Evolutionary conservation across 2,113 vertebrate genomes (phyloP).

Genomic region (Rattus rattus): DNA sequence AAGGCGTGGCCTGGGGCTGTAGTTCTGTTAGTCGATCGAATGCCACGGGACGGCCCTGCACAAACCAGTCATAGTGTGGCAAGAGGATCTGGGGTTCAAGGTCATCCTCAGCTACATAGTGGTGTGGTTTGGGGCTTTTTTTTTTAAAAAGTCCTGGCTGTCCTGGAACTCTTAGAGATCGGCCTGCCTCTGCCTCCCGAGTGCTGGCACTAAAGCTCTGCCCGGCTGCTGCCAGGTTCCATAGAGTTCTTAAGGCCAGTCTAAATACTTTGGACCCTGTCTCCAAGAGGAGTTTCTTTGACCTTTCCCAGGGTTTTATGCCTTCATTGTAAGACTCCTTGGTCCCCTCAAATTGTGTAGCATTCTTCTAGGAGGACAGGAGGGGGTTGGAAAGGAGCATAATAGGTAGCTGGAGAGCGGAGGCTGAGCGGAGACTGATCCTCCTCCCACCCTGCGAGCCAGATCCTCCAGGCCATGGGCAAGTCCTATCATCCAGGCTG

Average conservation of each 20-base stretch:
- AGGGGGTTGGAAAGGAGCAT: not conserved
- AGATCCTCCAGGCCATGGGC: constrained; percentile 93
- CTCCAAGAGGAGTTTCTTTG: not conserved
- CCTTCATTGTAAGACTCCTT: constrained; percentile 1
- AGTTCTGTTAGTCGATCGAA: not conserved
- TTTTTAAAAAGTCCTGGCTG: too few species aligned
- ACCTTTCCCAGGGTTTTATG: not conserved
- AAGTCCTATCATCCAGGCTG: constrained; percentile 93
- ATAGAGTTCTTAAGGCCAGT: not conserved
- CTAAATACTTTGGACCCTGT: not conserved
- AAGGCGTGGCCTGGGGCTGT: not conserved
- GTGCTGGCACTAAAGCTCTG: too few species aligned
- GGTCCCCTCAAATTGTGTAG: not conserved
- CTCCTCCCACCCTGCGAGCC: not conserved
- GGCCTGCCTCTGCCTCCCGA: too few species aligned
- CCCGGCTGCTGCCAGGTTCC: too few species aligned
- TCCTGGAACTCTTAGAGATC: too few species aligned
- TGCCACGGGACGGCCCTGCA: not conserved
- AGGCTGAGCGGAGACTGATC: constrained; percentile 5
- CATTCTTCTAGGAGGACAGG: not conserved
- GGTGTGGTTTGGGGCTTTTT: too few species aligned
- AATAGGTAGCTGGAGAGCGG: not conserved
- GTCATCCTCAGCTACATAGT: not conserved
- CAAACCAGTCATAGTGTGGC: not conserved
- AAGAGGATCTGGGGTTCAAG: not conserved